Percentiles rank a stretch among this genome's conserved stretches.
phyloP scores from a whole-genome alignment of 2,888 invertebrate genomes.

The Proisotoma minuta region DNA sequence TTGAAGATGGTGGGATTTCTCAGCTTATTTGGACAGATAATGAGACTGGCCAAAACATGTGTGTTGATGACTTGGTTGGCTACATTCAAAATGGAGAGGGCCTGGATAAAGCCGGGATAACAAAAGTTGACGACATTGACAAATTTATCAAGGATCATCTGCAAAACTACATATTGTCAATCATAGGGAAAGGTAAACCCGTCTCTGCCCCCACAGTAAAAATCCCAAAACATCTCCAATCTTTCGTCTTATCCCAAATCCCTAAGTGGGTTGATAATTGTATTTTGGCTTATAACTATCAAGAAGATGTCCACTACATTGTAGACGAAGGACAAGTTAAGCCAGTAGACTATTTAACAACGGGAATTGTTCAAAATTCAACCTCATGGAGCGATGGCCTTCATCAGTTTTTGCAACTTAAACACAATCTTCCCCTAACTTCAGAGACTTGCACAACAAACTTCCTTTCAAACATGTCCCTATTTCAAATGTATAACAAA shows the following conservation, averaged over 20 bases:
- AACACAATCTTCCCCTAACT: conserved; percentile 19
- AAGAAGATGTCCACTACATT: conserved; percentile 29
- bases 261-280: conserved; percentile 23
- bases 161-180: neutral
- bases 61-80: neutral
- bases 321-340: conserved; percentile 20
- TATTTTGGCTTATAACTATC: conserved; percentile 10
- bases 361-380: conserved; percentile 22
- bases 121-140: neutral
- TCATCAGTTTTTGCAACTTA: conserved; percentile 34
- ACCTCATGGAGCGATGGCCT: conserved; percentile 32
- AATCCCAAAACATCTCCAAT: conserved; percentile 12
- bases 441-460: conserved; percentile 28
- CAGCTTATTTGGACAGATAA: neutral
- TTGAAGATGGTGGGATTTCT: neutral
- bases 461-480: conserved; percentile 23
- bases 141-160: neutral
- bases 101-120: neutral
- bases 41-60: neutral
- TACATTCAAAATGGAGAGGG: neutral
- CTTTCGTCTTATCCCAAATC: conserved; percentile 22
- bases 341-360: conserved; percentile 32
- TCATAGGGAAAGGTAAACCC: no score
- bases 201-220: no score
- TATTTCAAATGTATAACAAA: neutral